A percentile compares a stretch with the other conserved stretches of the same genome.
Evolutionary conservation across 2,888 invertebrate species (phyloP).

Genomic region (Hypomecis atomaria): DNA sequence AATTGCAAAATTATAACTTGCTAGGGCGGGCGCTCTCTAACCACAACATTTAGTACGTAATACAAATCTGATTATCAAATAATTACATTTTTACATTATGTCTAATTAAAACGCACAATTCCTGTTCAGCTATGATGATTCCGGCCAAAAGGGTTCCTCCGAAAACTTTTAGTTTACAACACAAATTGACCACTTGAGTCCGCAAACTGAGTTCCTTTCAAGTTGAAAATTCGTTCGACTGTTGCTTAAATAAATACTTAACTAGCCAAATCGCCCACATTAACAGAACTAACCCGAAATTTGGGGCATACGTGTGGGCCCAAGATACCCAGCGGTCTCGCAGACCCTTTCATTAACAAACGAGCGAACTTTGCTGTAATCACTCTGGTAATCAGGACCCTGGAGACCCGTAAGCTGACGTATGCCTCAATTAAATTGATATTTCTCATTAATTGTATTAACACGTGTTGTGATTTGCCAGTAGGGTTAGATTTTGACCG

Average conservation of each 20-base stretch:
- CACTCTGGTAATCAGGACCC: conserved; percentile 28
- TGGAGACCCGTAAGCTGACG: conserved; percentile 15
- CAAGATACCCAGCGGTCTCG: conserved; percentile 26
- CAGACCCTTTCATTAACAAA: conserved; percentile 39
- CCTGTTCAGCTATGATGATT: neutral
- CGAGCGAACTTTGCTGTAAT: conserved; percentile 35
- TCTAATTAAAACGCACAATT: too few species aligned
- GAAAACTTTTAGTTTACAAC: conserved; percentile 3
- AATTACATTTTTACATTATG: too few species aligned
- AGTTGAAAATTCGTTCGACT: conserved; percentile 10
- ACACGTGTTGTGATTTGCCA: neutral
- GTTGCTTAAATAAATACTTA: conserved; percentile 19
- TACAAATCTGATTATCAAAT: too few species aligned
- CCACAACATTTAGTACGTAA: too few species aligned
- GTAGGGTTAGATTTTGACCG: too few species aligned
- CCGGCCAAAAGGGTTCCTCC: neutral
- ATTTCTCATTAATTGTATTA: conserved; percentile 14
- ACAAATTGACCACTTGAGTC: conserved; percentile 1
- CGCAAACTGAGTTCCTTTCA: conserved; percentile 1
- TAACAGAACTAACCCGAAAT: conserved; percentile 26
- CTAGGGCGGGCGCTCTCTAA: too few species aligned
- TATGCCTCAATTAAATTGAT: conserved; percentile 18
- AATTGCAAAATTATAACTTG: too few species aligned
- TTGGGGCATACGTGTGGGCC: conserved; percentile 10
- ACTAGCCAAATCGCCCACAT: conserved; percentile 14